Percentiles rank a stretch among this genome's conserved stretches.
Conservation (phyloP, 2,113 vertebrate genomes). For the Cyanistes caeruleus region DNA sequence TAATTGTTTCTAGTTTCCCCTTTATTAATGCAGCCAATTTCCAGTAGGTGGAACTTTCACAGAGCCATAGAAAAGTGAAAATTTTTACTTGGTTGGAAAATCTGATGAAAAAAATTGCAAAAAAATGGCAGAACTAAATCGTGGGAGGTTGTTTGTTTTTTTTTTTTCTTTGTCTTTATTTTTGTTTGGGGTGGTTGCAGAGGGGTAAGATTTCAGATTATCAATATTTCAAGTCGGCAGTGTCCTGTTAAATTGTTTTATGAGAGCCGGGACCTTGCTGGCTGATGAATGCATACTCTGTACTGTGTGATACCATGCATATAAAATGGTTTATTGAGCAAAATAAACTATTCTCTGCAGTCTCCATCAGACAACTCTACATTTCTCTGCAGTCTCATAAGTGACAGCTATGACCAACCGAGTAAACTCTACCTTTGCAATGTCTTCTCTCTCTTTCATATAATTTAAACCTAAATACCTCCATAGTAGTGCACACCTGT, state of each 20-base stretch:
- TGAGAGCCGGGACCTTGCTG: not conserved
- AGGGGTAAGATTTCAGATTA: not conserved
- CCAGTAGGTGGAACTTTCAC: not conserved
- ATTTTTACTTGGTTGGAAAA: not conserved
- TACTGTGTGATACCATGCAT: slow-evolving; percentile 37
- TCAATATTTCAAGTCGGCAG: slow-evolving; percentile 24
- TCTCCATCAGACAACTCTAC: slow-evolving; percentile 1
- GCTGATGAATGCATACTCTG: slow-evolving; percentile 30
- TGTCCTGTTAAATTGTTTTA: slow-evolving; percentile 24
- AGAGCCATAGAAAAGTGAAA: not conserved
- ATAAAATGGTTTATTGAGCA: slow-evolving; percentile 54
- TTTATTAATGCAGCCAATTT: not conserved
- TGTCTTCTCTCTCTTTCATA: not conserved
- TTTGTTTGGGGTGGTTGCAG: not conserved
- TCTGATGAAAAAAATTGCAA: not conserved
- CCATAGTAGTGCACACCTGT: not conserved
- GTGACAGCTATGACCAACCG: not conserved
- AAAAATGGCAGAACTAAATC: not conserved
- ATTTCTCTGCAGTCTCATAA: slow-evolving; percentile 2
- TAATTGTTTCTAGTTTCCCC: not conserved
- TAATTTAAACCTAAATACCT: not conserved
- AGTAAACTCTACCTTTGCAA: not conserved
- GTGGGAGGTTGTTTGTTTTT: not conserved
- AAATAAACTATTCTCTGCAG: slow-evolving; percentile 52
- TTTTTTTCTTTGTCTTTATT: fast-evolving